Percentiles rank a stretch among this genome's conserved stretches.
These are phyloP conservation scores for Sesamia inferens DNA, from an alignment of 2,888 invertebrate species.

Conservation along the genomic window DNA sequence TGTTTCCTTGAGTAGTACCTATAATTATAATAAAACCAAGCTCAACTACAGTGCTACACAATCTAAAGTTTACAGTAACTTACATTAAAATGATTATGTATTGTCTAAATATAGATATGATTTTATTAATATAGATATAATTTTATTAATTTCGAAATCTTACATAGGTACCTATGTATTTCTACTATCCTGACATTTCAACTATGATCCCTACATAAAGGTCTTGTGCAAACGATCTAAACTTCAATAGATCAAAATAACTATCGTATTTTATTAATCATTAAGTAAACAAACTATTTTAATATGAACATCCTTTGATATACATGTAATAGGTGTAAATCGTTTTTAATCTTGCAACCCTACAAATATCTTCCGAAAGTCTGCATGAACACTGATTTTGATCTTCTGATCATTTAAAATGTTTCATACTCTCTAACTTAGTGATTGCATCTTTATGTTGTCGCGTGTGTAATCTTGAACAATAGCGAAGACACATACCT, in stretches of 20 bases:
- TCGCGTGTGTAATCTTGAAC: slow-evolving; percentile 11
- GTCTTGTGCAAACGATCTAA: neutral
- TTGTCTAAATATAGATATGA: neutral
- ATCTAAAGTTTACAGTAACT: neutral
- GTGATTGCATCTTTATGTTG: neutral
- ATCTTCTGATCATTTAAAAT: neutral
- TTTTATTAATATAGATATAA: neutral
- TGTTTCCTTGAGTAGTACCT: neutral
- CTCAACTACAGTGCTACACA: too few relatives aligned
- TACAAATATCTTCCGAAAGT: neutral
- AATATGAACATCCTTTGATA: neutral
- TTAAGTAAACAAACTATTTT: neutral
- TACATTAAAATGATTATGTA: neutral
- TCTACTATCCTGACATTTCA: slow-evolving; percentile 11
- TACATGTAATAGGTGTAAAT: neutral
- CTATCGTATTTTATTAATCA: neutral
- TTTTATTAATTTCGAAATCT: neutral
- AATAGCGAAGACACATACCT: slow-evolving; percentile 5
- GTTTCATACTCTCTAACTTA: neutral
- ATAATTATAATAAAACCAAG: neutral
- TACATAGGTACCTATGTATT: neutral
- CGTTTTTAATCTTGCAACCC: neutral
- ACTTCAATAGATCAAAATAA: neutral
- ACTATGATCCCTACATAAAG: slow-evolving; percentile 8
- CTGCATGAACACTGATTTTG: neutral